A percentile compares a stretch with the other conserved stretches of the same genome.
These are phyloP conservation scores for Pheosia tremula DNA, from an alignment of 2,888 invertebrate species.

Conservation along the genomic window DNA sequence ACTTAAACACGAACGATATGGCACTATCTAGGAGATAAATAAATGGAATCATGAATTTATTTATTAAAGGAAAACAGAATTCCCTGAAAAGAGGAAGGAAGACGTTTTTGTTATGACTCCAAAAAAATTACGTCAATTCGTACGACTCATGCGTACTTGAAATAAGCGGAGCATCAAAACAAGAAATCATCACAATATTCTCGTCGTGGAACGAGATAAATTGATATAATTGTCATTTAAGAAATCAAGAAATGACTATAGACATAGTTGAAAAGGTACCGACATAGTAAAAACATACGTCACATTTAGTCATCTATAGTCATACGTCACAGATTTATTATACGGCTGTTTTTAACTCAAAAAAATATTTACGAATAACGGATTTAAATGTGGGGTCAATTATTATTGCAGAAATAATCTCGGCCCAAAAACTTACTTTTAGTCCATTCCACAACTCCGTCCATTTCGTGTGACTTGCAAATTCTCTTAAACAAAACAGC, in stretches of 20 bases:
- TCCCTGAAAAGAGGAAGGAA: constrained; percentile 38
- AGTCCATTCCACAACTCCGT: constrained; percentile 22
- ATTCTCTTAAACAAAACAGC: constrained; percentile 18
- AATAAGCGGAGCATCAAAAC: constrained; percentile 27
- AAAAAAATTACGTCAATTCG: constrained; percentile 19
- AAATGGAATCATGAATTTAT: constrained; percentile 6
- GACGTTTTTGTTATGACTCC: constrained; percentile 37
- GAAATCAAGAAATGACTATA: no score
- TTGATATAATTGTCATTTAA: not conserved
- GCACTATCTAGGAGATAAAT: constrained; percentile 5
- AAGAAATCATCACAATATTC: constrained; percentile 24
- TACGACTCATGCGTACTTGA: constrained; percentile 32
- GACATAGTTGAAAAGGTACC: no score
- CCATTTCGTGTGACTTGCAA: constrained; percentile 26
- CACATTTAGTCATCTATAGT: no score
- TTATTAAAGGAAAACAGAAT: constrained; percentile 18
- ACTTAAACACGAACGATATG: not conserved
- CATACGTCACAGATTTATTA: no score
- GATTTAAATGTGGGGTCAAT: not conserved
- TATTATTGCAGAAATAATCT: constrained; percentile 4
- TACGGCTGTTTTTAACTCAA: not conserved
- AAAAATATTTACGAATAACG: not conserved
- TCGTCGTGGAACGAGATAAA: not conserved
- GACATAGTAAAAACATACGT: no score
- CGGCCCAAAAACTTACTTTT: constrained; percentile 31